phyloP scores from a whole-genome alignment of 2,888 invertebrate species.

The Rambutsinella grinnellia region DNA sequence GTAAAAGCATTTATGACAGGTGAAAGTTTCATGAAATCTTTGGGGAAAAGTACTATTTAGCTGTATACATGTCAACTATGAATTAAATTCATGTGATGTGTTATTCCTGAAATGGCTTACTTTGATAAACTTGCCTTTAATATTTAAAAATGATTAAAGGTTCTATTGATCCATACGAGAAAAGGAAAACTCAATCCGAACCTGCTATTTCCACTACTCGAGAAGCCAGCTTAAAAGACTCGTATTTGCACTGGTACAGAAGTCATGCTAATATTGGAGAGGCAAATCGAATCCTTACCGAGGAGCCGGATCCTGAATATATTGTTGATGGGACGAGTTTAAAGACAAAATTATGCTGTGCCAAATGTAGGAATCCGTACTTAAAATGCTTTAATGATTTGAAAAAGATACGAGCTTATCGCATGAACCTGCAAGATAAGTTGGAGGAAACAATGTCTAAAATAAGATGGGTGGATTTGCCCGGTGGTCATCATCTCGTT shows the following conservation, averaged over 20 bases:
- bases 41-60: too few relatives aligned
- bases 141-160: too few relatives aligned
- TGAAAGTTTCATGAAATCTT: too few relatives aligned
- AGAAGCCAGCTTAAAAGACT: not conserved
- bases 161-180: too few relatives aligned
- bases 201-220: too few relatives aligned
- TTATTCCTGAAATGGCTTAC: too few relatives aligned
- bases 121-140: too few relatives aligned
- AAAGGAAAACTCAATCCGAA: too few relatives aligned
- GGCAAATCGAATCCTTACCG: constrained; percentile 6
- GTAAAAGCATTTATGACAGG: too few relatives aligned
- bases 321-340: constrained; percentile 1
- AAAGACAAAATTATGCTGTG: not conserved
- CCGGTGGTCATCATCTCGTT: constrained; percentile 36
- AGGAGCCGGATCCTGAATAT: constrained; percentile 27
- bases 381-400: constrained; percentile 9
- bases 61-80: constrained; percentile 16
- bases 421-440: constrained; percentile 15
- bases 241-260: constrained; percentile 31
- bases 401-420: constrained; percentile 20
- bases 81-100: too few relatives aligned
- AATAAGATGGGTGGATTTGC: constrained; percentile 35
- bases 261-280: constrained; percentile 1
- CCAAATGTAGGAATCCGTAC: constrained; percentile 20
- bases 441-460: constrained; percentile 15